Evolutionary conservation across 2,113 vertebrate genomes (phyloP).

Genomic region (Smithornis capensis): DNA sequence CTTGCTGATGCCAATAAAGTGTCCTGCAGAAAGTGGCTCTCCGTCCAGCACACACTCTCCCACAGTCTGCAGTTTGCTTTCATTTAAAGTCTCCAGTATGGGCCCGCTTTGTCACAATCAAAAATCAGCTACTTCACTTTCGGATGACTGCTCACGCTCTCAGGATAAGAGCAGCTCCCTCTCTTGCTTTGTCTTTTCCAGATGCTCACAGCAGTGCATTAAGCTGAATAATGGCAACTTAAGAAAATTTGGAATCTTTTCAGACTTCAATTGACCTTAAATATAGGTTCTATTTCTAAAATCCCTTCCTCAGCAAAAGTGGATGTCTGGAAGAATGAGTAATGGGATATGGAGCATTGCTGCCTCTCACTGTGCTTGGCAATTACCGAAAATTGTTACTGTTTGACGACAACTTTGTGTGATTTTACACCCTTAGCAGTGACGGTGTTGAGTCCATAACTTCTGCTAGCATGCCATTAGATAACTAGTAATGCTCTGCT

Average conservation of each 20-base stretch:
- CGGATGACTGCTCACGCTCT: background rate
- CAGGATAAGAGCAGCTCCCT: background rate
- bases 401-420: background rate
- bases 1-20: fast-evolving
- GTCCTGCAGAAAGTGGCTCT: fast-evolving
- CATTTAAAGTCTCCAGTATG: background rate
- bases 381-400: conserved; percentile 57
- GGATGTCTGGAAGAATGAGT: background rate
- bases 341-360: conserved; percentile 9
- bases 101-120: background rate
- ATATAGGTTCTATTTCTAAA: conserved; percentile 46
- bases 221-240: background rate
- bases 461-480: background rate
- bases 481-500: background rate
- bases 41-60: background rate
- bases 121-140: background rate
- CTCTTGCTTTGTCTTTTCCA: background rate
- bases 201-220: background rate
- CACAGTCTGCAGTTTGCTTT: background rate
- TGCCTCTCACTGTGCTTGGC: background rate
- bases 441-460: background rate
- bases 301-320: conserved; percentile 45
- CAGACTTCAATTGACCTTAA: conserved; percentile 60
- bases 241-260: background rate
- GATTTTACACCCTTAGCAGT: background rate